Conservation (phyloP, 2,113 vertebrate genomes). For the Dolichotis patagonum region DNA sequence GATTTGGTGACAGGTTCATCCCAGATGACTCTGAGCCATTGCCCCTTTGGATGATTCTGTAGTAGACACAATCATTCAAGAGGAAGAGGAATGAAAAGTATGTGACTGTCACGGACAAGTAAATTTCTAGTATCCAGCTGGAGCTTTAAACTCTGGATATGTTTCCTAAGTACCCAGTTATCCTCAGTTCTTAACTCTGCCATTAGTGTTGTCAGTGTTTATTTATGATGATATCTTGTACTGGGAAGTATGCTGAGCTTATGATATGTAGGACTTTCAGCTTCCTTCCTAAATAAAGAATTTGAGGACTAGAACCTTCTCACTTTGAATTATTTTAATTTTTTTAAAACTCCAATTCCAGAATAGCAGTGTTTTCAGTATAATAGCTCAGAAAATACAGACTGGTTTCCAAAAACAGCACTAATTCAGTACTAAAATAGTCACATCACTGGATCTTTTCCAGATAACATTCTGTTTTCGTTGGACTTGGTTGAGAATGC, state of each 20-base stretch:
- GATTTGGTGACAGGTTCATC: background rate
- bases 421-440: background rate
- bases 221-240: background rate
- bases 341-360: background rate
- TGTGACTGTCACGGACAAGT: background rate
- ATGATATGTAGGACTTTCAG: background rate
- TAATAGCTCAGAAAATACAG: background rate
- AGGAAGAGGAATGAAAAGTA: background rate
- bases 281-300: background rate
- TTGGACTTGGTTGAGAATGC: background rate
- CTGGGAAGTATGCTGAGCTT: background rate
- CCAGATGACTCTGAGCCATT: background rate
- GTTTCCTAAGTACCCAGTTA: background rate
- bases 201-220: background rate
- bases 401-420: background rate
- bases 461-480: background rate
- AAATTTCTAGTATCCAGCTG: background rate
- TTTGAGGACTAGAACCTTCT: background rate
- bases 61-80: background rate
- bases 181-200: background rate
- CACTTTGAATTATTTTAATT: background rate
- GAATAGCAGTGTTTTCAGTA: background rate
- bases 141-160: background rate
- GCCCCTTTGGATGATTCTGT: background rate
- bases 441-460: background rate